A percentile compares a stretch with the other conserved stretches of the same genome.
phyloP scores from a whole-genome alignment of 2,797 vertebrate species.

The Characodon lateralis region DNA sequence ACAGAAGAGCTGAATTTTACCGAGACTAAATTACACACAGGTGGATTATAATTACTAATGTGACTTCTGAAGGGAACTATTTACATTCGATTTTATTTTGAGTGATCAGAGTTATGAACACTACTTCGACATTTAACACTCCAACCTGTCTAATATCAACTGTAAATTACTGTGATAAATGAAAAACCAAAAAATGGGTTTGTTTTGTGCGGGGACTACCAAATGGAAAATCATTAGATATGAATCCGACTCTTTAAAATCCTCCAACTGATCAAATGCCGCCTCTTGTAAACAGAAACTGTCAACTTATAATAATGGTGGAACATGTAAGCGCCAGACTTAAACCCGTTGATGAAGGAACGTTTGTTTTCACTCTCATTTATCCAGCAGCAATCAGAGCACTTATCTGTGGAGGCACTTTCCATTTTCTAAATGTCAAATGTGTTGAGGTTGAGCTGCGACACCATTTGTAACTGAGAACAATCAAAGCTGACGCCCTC shows the following conservation, averaged over 20 bases:
- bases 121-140: background rate
- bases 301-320: conserved; percentile 25
- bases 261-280: background rate
- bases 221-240: background rate
- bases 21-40: background rate
- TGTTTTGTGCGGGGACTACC: background rate
- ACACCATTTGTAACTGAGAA: conserved; percentile 34
- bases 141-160: background rate
- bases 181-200: background rate
- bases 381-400: conserved; percentile 58
- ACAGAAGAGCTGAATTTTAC: background rate
- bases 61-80: background rate
- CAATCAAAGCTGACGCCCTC: conserved; percentile 51
- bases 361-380: conserved; percentile 47
- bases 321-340: conserved; percentile 24
- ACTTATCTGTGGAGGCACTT: conserved; percentile 65
- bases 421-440: conserved; percentile 72
- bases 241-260: background rate
- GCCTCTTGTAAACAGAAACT: background rate
- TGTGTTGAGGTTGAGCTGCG: conserved; percentile 45
- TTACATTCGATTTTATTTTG: background rate
- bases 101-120: background rate
- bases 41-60: background rate
- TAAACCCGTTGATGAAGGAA: conserved; percentile 17
- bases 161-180: background rate